phyloP scores from a whole-genome alignment of 2,888 invertebrate species.

The Drosophila fungiperda region DNA sequence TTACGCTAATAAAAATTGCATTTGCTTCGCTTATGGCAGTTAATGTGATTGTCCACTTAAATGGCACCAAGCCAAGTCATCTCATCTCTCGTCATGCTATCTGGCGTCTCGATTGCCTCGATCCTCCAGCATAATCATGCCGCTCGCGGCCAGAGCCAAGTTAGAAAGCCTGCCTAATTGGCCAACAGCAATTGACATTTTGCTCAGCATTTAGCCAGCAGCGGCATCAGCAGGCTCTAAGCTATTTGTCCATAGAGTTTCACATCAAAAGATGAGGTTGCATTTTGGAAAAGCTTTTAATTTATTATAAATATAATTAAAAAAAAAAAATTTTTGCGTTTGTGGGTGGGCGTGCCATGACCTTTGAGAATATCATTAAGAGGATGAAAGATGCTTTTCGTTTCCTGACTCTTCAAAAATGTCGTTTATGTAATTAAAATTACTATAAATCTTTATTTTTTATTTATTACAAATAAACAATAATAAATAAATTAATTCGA shows the following conservation, averaged over 20 bases:
- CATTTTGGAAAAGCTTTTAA: neutral
- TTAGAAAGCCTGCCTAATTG: conserved; percentile 69
- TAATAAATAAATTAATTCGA: neutral
- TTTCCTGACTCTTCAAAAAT: neutral
- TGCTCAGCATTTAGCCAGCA: conserved; percentile 13
- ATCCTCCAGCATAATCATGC: conserved; percentile 31
- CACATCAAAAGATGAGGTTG: conserved; percentile 7
- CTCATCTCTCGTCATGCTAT: conserved; percentile 31
- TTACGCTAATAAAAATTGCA: conserved; percentile 75
- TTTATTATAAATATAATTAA: neutral
- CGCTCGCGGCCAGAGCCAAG: neutral
- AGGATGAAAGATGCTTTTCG: neutral
- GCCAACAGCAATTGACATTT: conserved; percentile 51
- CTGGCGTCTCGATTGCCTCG: conserved; percentile 48
- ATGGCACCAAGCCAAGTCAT: conserved; percentile 35
- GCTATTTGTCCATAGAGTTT: neutral
- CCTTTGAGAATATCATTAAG: neutral
- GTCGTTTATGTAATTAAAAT: neutral
- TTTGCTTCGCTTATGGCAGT: conserved; percentile 66
- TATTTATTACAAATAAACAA: neutral
- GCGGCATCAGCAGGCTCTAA: conserved; percentile 15
- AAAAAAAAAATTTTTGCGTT: neutral
- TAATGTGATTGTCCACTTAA: conserved; percentile 63
- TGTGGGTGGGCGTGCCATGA: neutral
- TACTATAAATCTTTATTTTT: neutral